Percentiles rank a stretch among this genome's conserved stretches.
phyloP scores from a whole-genome alignment of 2,797 vertebrate genomes.

The Potorous gilbertii region DNA sequence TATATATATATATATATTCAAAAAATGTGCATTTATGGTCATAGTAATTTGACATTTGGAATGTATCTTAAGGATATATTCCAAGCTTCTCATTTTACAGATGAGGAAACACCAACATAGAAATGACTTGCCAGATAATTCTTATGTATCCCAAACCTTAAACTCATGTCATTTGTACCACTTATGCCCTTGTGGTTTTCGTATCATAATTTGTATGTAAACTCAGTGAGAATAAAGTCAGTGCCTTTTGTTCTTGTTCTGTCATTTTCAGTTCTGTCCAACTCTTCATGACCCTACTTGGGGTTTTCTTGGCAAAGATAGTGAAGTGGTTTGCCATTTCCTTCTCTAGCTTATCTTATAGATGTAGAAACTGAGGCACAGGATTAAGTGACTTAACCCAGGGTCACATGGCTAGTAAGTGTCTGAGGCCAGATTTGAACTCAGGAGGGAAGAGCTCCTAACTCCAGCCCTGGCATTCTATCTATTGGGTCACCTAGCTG shows the following conservation, averaged over 20 bases:
- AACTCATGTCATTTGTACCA: neutral
- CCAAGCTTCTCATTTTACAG: neutral
- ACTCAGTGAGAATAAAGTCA: neutral
- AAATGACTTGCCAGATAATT: neutral
- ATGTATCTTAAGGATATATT: neutral
- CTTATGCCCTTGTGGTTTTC: neutral
- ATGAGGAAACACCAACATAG: neutral
- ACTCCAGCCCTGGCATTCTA: neutral
- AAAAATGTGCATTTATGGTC: neutral
- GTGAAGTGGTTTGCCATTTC: neutral
- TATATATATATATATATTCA: neutral
- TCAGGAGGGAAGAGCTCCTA: neutral
- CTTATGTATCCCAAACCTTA: neutral
- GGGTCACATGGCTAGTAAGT: neutral
- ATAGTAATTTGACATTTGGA: neutral
- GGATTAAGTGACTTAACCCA: neutral
- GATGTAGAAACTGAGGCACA: neutral
- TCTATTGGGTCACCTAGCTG: neutral
- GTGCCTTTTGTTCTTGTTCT: neutral
- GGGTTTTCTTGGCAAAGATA: neutral
- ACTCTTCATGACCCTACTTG: neutral
- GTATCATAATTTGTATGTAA: neutral
- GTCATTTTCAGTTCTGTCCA: neutral
- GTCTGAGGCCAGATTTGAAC: neutral
- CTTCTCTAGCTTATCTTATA: neutral